These are phyloP conservation scores for Stichopus chloronotus DNA, from an alignment of 35 echinoderm and acorn worm species.

Conservation along the genomic window DNA sequence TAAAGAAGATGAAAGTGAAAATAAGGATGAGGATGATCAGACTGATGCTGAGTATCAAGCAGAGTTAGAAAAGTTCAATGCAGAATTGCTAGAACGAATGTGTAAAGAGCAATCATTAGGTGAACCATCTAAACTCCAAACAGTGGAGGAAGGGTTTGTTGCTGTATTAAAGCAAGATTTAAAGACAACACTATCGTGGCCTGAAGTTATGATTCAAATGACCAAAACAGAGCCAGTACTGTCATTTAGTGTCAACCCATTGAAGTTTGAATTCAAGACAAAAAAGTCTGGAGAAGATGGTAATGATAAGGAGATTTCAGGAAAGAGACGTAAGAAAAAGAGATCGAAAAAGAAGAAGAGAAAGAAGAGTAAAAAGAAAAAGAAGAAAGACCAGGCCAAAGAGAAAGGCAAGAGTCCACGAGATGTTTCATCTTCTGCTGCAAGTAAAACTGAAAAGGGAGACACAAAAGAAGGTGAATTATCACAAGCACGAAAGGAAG, in stretches of 20 bases:
- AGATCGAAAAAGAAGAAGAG: constrained; percentile 56
- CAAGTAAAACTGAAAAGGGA: constrained; percentile 18
- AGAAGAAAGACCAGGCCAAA: constrained; percentile 41
- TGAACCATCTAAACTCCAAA: constrained; percentile 19
- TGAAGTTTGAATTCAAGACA: constrained; percentile 52
- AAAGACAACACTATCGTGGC: constrained; percentile 51
- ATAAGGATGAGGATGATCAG: constrained; percentile 1
- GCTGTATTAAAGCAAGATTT: constrained; percentile 49
- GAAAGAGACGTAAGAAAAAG: constrained; percentile 54
- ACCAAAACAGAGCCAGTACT: constrained; percentile 34
- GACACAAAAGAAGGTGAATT: constrained; percentile 47
- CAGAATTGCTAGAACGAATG: constrained; percentile 32
- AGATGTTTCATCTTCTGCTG: constrained; percentile 10
- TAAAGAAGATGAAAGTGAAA: not conserved
- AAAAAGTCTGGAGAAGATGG: constrained; percentile 38
- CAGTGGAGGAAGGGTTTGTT: constrained; percentile 55
- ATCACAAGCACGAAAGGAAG: constrained; percentile 59
- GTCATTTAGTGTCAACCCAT: constrained; percentile 55
- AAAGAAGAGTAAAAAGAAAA: constrained; percentile 49
- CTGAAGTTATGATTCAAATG: constrained; percentile 55
- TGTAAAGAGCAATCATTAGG: constrained; percentile 43
- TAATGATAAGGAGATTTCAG: not conserved
- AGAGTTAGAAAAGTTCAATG: constrained; percentile 48
- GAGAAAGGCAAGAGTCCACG: not conserved
- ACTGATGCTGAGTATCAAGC: constrained; percentile 20